phyloP scores from a whole-genome alignment of 1,140 invertebrate species.

The Aphis gossypii region DNA sequence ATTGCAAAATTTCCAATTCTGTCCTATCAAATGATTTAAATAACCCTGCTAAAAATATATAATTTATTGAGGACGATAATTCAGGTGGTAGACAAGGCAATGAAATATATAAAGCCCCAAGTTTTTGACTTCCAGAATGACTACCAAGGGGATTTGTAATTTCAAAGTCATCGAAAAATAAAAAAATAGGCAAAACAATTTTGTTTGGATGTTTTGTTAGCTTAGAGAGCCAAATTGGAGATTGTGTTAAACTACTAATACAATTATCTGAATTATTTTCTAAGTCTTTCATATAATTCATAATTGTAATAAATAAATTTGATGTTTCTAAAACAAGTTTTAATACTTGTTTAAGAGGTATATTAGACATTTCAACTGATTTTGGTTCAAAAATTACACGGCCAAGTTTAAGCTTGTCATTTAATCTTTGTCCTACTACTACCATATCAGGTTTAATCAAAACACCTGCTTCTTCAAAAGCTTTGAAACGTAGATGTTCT shows the following conservation, averaged over 20 bases:
- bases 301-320: constrained; percentile 49
- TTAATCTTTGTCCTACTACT: constrained; percentile 56
- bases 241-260: constrained; percentile 45
- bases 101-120: constrained; percentile 59
- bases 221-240: constrained; percentile 55
- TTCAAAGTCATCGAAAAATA: constrained; percentile 60
- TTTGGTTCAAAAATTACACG: background rate
- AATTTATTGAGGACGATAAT: constrained; percentile 59
- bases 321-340: constrained; percentile 59
- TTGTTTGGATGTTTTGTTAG: background rate
- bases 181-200: constrained; percentile 57
- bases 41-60: constrained; percentile 60
- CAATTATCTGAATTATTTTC: constrained; percentile 37
- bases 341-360: constrained; percentile 58
- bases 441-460: constrained; percentile 57
- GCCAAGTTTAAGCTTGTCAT: constrained; percentile 48
- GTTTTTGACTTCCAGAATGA: constrained; percentile 60
- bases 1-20: constrained; percentile 56
- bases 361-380: constrained; percentile 57
- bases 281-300: constrained; percentile 54
- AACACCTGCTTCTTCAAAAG: constrained; percentile 49
- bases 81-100: constrained; percentile 60
- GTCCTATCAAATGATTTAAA: constrained; percentile 59
- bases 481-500: constrained; percentile 57
- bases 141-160: constrained; percentile 58